Percentiles rank a stretch among this genome's conserved stretches.
phyloP scores from a whole-genome alignment of 64 coral and sea anemone species.

The Montipora foliosa region DNA sequence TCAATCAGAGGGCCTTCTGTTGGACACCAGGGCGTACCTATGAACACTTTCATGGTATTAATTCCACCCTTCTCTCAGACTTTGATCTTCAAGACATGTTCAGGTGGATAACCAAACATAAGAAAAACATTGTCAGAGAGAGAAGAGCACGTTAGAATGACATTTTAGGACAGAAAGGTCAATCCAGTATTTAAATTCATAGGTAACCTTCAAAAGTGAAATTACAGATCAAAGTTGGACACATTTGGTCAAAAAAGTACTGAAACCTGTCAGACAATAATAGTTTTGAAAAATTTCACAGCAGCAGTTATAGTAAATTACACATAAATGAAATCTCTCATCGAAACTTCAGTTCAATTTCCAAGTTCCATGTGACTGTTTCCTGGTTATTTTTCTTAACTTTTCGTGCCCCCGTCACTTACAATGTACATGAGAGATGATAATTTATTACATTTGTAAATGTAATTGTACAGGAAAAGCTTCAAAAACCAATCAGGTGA shows the following conservation, averaged over 20 bases:
- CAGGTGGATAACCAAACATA: conserved; percentile 74
- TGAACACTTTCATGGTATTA: conserved; percentile 46
- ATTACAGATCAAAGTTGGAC: conserved; percentile 25
- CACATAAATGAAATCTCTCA: conserved; percentile 4
- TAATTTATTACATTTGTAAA: conserved; percentile 20
- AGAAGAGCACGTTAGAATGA: conserved; percentile 66
- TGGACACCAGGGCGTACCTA: conserved; percentile 61
- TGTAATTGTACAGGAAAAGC: conserved; percentile 21
- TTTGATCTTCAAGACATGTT: conserved; percentile 84
- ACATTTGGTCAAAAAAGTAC: conserved; percentile 4
- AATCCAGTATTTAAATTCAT: conserved; percentile 7
- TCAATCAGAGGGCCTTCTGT: conserved; percentile 58
- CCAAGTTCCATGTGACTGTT: conserved; percentile 21
- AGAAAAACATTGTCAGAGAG: conserved; percentile 69
- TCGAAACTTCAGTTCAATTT: conserved; percentile 5
- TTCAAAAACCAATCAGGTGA: conserved; percentile 11
- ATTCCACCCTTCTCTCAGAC: conserved; percentile 59
- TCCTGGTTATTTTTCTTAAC: conserved; percentile 7
- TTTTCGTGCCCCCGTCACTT: conserved; percentile 7
- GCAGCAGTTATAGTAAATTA: conserved; percentile 17
- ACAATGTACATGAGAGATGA: conserved; percentile 5
- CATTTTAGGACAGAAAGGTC: conserved; percentile 1
- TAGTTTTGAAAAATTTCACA: background rate
- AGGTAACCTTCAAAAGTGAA: background rate
- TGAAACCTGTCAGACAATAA: background rate